Base-by-base conservation (phyloP, 2,888 invertebrate species). In the Linnaemya tessellans region DNA sequence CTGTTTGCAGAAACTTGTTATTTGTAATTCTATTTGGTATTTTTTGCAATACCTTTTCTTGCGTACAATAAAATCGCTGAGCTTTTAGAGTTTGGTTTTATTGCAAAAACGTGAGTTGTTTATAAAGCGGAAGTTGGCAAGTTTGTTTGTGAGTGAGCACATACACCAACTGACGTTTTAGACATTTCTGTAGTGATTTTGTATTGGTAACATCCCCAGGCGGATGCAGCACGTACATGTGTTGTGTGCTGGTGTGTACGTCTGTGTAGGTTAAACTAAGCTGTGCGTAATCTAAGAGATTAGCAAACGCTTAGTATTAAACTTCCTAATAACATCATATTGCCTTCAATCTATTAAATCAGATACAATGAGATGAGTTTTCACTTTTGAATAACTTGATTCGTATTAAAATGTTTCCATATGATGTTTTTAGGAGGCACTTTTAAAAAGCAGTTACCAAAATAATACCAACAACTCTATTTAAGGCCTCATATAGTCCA, bases 31-130 rank as follows among this genome's bases (percentile, higher is more conserved):
- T 20, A 51, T 56, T 64, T 56, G 20, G 20, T 30, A 1, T 38
- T 8, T 15, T 41, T 60, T 60, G 2, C 35, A 20, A 51, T 49
- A 9, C 10, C 1, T 65, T 49, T 58, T 20, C n/a, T 62, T 68
- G 58, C 56, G 25, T 49, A 49, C 30, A 82, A 78, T 62, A 71
- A 80, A 77, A 60, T 25, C 35, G 43, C 54, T 77, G 56, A 67
- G 71, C 60, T 71, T 77, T 54, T 38, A 11, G 15, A 68, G 38
- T 80, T 70, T 77, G 46, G 60, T 70, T 73, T 84, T 80, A 84
- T 78, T 84, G 60, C 73, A 67, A 46, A 77, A 67, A 80, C 80
- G 80, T 84, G 77, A 25, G 60, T 77, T 65, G 77, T 20, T 80
- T 84, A 30, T 65, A 46, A 80, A 77, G 51, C 71, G 46, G 67